Base-by-base conservation (phyloP, 2,113 vertebrate species). In the Otus sunia region DNA sequence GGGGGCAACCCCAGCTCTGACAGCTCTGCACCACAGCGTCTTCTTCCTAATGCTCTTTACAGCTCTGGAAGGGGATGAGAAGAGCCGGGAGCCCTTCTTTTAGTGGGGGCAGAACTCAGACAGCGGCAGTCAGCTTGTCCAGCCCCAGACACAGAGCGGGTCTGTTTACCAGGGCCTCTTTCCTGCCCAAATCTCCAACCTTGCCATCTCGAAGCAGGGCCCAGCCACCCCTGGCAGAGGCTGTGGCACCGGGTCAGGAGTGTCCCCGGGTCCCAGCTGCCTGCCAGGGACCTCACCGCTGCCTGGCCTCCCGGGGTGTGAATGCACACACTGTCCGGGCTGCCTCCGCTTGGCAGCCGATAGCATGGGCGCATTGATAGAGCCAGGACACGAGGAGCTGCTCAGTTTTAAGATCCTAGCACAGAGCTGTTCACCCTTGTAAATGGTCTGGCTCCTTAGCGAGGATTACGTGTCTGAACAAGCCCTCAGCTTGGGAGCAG, bases 381-480 rank as follows among this genome's bases (percentile, higher is more conserved):
- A 41, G 67, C 26, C 41, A 2, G 43, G 77, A 2, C 59, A 19
- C 0, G 23, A 10, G 92, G 85, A 34, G 76, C 75, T 20, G 71
- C 92, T 37, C 39, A 5, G 16, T 4, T 60, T 6, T 6, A 20
- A 73, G 69, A 59, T 91, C 78, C 32, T 16, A n/a, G 36, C 69
- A 4, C 34, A 26, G 39, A 75, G 72, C 71, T 15, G 13, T 19
- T 88, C 78, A 10, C 80, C 30, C 92, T 78, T 36, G 45, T 45
- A 23, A 68, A 53, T 11, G 56, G 90, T 30, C 73, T 39, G 69
- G 64, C 80, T 97, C 73, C 90, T 56, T 64, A 13, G 87, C 43
- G 2, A 66, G 84, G 93, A 56, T 95, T 89, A 82, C 86, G 92
- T 94, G 96, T 93, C 96, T 88, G 87, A 93, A 96, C 95, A 97